Percentiles rank a stretch among this genome's conserved stretches.
Evolutionary conservation across 2,888 invertebrate species (phyloP).

Genomic region (Drosophila eohydei): DNA sequence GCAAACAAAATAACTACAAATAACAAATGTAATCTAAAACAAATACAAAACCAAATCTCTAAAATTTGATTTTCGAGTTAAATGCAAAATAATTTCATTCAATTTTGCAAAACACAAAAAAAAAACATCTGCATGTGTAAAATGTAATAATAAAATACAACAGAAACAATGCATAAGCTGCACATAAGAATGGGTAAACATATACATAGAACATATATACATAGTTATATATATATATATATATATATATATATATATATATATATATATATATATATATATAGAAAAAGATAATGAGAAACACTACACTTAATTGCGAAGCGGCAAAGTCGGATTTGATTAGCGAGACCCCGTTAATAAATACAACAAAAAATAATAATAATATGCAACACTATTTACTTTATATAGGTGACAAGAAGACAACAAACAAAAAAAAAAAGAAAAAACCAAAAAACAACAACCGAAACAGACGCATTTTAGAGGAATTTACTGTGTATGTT

Average conservation of each 20-base stretch:
- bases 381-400: constrained; percentile 76
- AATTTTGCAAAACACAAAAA: constrained; percentile 42
- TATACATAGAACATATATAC: constrained; percentile 32
- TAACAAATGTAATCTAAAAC: constrained; percentile 32
- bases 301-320: constrained; percentile 44
- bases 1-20: constrained; percentile 27
- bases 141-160: constrained; percentile 51
- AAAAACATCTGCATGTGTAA: constrained; percentile 56
- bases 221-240: constrained; percentile 14
- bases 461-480: constrained; percentile 76
- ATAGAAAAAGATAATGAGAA: constrained; percentile 16
- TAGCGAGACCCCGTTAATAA: constrained; percentile 65
- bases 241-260: constrained; percentile 10
- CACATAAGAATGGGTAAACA: constrained; percentile 35
- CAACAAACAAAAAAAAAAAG: constrained; percentile 36
- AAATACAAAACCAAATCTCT: constrained; percentile 46
- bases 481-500: constrained; percentile 74
- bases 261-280: constrained; percentile 12
- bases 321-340: constrained; percentile 70
- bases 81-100: constrained; percentile 40
- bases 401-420: constrained; percentile 76
- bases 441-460: constrained; percentile 30
- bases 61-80: constrained; percentile 73
- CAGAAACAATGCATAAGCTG: constrained; percentile 41
- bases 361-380: constrained; percentile 35